These are phyloP conservation scores for Nyctibius bracteatus DNA, from an alignment of 2,113 vertebrate species.

Conservation along the genomic window DNA sequence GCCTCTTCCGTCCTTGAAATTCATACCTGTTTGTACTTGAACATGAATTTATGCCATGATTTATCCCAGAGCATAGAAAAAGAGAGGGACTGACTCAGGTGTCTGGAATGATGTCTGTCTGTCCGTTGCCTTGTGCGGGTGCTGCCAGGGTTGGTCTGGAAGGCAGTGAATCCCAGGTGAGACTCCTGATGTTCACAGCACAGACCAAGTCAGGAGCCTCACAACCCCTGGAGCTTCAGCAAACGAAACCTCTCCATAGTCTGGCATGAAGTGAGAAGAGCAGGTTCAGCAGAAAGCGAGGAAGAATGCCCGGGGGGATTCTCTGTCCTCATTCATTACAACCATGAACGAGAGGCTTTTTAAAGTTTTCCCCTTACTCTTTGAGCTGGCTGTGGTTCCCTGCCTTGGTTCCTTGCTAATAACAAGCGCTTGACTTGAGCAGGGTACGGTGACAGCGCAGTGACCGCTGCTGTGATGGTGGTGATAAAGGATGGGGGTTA, in stretches of 20 bases:
- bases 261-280: background rate
- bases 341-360: background rate
- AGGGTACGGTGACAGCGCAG: background rate
- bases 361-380: background rate
- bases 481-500: background rate
- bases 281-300: background rate
- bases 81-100: accelerated
- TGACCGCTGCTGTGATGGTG: background rate
- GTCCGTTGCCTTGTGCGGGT: background rate
- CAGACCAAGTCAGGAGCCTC: background rate
- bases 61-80: background rate
- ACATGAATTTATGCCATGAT: background rate
- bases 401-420: background rate
- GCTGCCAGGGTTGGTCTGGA: background rate
- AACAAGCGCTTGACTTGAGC: background rate
- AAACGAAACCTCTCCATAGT: background rate
- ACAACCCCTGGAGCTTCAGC: background rate
- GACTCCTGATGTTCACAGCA: background rate
- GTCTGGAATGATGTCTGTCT: background rate
- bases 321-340: background rate
- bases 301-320: background rate
- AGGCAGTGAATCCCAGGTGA: background rate
- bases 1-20: background rate
- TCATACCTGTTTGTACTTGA: background rate
- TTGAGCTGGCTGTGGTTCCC: background rate